Evolutionary conservation across 2,888 invertebrate species (phyloP), one percentile per base, ranked within the genome.

Genomic region (Drosophila histrio): DNA sequence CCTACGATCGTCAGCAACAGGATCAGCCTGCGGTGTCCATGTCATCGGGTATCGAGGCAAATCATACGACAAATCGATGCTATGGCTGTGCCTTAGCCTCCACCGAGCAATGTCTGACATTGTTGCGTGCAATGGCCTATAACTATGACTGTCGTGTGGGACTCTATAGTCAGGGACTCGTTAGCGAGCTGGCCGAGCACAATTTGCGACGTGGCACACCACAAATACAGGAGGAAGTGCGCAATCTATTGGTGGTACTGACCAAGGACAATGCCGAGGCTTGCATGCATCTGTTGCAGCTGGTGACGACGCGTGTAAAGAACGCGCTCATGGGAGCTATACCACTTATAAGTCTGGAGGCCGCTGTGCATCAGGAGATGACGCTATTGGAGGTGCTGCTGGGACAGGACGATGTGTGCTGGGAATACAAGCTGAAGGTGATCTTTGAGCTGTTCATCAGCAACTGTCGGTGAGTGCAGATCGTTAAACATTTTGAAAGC

Each of bases 401-500:
- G 1, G 96, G 97, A 81, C 97, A 97, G 77, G 97, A 98, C 88
- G 99, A 99, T 91, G 95, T 96, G 3, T 98, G 98, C 90, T 99
- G 99, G 99, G 98, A 99, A 90, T 95, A 96, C 69, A 96, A 98
- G 87, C 92, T 99, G 0, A 94, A 96, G 44, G 96, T 96, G 89
- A 96, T 98, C 67, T 96, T 98, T 92, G 95, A 95, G 76, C 92
- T 98, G 53, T 98, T 98, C 92, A 93, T 97, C 57, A 94, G 95
- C 92, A 96, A 96, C 3, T 95, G 95, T 75, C 93, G 94, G 88
- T 91, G 66, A 75, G 89, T 79, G 17, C 3, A 11, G 3, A 28
- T 28, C 8, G 3, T 8, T 26, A 9, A 8, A n/a, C n/a, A n/a
- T n/a, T n/a, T n/a, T n/a, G n/a, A n/a, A n/a, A n/a, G n/a, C n/a